Evolutionary conservation across 2,888 invertebrate species (phyloP).

Genomic region (Acleris emargana): DNA sequence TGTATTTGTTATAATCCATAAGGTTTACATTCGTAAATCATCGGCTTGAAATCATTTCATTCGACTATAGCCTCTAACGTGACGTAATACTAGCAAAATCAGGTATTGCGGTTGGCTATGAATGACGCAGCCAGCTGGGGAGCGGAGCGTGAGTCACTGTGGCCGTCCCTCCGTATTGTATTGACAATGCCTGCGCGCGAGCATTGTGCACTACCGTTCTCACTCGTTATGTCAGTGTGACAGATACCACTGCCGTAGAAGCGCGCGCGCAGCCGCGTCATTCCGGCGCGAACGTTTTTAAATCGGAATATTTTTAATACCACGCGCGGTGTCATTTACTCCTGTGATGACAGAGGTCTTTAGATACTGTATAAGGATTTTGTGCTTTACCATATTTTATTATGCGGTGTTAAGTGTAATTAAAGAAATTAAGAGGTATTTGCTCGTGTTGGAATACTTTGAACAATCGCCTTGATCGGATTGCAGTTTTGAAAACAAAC

Average conservation of each 20-base stretch:
- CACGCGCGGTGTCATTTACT: conserved; percentile 28
- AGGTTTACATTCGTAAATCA: conserved; percentile 1
- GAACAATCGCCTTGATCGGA: conserved; percentile 46
- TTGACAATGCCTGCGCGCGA: conserved; percentile 55
- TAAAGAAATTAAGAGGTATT: conserved; percentile 68
- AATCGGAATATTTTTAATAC: conserved; percentile 4
- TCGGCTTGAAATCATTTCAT: conserved; percentile 41
- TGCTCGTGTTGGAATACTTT: conserved; percentile 53
- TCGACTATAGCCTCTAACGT: conserved; percentile 49
- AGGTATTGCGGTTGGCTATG: conserved; percentile 51
- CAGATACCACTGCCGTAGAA: conserved; percentile 46
- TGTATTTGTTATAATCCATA: background rate
- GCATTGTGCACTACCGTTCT: conserved; percentile 67
- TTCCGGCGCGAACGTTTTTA: conserved; percentile 52
- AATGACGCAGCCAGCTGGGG: conserved; percentile 75
- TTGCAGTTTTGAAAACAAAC: conserved; percentile 40
- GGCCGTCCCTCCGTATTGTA: conserved; percentile 40
- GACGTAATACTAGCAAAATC: conserved; percentile 50
- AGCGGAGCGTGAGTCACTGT: conserved; percentile 63
- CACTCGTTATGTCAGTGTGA: conserved; percentile 60
- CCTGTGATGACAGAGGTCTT: conserved; percentile 73
- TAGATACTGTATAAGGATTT: conserved; percentile 62
- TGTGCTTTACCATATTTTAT: conserved; percentile 68
- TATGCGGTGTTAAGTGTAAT: conserved; percentile 66
- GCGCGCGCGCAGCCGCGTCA: conserved; percentile 46